Percentiles rank a stretch among this genome's conserved stretches.
Evolutionary conservation across 2,797 vertebrate species (phyloP).

Genomic region (Diglossa cyanea): DNA sequence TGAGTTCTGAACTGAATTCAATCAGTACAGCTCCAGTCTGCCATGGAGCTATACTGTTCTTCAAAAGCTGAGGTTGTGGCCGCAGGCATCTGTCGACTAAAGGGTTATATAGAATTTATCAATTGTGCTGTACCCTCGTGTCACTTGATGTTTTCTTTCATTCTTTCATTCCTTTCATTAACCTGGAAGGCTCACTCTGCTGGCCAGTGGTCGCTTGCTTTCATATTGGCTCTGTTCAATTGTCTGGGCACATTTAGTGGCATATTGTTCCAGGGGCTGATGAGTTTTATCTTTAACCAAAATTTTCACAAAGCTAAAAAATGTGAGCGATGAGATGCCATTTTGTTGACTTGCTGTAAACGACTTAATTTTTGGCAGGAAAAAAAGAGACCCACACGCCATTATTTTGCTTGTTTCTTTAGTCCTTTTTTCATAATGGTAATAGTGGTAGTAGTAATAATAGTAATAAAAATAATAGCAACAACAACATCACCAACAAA

Average conservation of each 20-base stretch:
- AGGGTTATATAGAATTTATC: background rate
- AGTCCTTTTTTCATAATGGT: background rate
- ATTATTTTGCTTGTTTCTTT: background rate
- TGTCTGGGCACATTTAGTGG: background rate
- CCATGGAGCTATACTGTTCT: background rate
- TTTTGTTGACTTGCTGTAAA: background rate
- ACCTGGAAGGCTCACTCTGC: background rate
- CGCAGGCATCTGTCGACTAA: background rate
- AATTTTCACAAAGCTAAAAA: background rate
- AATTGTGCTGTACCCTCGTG: background rate
- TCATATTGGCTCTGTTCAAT: background rate
- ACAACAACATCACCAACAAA: background rate
- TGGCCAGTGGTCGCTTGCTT: background rate
- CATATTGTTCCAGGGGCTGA: background rate
- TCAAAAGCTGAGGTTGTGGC: background rate
- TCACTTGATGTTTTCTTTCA: background rate
- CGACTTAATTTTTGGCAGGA: background rate
- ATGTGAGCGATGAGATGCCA: background rate
- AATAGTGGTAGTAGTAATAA: background rate
- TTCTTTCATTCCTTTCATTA: constrained; percentile 19
- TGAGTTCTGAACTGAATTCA: background rate
- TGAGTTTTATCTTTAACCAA: constrained; percentile 8
- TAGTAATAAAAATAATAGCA: background rate
- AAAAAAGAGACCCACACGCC: background rate
- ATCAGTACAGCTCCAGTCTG: background rate